Base-by-base conservation (phyloP, 2,113 vertebrate genomes). In the Illadopsis cleaveri region DNA sequence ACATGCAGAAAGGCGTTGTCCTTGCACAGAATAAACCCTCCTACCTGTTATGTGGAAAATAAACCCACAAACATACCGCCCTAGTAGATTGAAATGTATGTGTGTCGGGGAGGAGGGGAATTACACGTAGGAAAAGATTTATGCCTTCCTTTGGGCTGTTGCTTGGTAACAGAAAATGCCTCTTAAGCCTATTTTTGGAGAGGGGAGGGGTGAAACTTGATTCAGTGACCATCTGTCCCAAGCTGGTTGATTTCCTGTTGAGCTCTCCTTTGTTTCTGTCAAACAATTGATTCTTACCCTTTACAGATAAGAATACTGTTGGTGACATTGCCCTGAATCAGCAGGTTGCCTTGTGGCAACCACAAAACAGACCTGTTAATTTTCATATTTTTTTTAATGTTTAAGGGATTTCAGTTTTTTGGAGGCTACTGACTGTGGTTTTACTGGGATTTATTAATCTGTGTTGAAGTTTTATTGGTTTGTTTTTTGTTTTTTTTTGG, bases 201-300 rank as follows among this genome's bases (percentile, higher is more conserved):
- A 98, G 98, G 98, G 98, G 97, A 98, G 98, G 96, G 98, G 97
- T 98, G 98, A 97, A 98, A 98, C 97, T 98, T 98, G 98, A 98
- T 98, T 98, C 98, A 97, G 98, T 98, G 98, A 97, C 99, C 99
- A 99, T 99, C 99, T 99, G 99, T 98, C 98, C 98, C 82, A 98
- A 96, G 97, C 98, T 98, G 96, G 98, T 98, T 98, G 97, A 97
- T 98, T 99, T 99, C 98, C 98, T 99, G 98, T 98, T 98, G 98
- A 98, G 97, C 93, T 97, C 96, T 92, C 96, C 98, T 99, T 99
- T 99, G 99, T 99, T 99, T 98, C 97, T 95, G 68, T 82, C 94
- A 94, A 99, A 99, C 99, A 99, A 99, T 99, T 98, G 98, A 97
- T 97, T 96, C 98, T 98, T 99, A 99, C 98, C 98, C 98, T 99